Base-by-base conservation (phyloP, 2,888 invertebrate genomes). In the Peribatodes rhomboidaria region DNA sequence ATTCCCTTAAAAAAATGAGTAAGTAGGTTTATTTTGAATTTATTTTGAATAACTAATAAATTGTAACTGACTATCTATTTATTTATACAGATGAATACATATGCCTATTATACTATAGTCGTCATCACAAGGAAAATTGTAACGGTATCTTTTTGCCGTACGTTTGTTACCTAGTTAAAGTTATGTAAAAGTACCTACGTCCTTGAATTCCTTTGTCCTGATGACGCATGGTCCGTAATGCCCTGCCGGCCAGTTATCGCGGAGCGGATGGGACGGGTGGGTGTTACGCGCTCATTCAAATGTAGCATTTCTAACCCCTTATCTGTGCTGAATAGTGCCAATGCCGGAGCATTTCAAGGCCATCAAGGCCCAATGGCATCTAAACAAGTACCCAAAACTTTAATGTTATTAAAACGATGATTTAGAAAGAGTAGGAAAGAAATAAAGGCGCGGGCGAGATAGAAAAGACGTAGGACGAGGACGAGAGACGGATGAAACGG, bases 181-280 rank as follows among this genome's bases (percentile, higher is more conserved):
- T 50, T 50, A 41, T 13, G 11, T 31, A 27, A 37, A 27, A 4
- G 27, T 27, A 27, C 27, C 27, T 16, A 2, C 16, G 61, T n/a
- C 66, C 69, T 61, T 59, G 52, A 57, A 22, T 53, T 13, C n/a
- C 37, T 33, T 53, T 47, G 58, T 31, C 42, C 47, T 6, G 44
- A 52, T 47, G 56, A 55, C 42, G 53, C 37, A 56, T 49, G 20
- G 27, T 33, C 42, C 33, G 42, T 42, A 46, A 37, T 47, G 22
- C 33, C 47, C 52, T 53, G 18, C 33, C 35, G 8, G 14, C 44
- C 27, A 52, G 58, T 58, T 75, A 78, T 78, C 73, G 39, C 14
- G 49, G 27, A 69, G 64, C 75, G 79, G 79, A 79, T 73, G 66
- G 63, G 74, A 67, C 71, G 70, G 62, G 53, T 61, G 52, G 46